phyloP scores from a whole-genome alignment of 2,113 vertebrate genomes.

The Chinchilla lanigera region DNA sequence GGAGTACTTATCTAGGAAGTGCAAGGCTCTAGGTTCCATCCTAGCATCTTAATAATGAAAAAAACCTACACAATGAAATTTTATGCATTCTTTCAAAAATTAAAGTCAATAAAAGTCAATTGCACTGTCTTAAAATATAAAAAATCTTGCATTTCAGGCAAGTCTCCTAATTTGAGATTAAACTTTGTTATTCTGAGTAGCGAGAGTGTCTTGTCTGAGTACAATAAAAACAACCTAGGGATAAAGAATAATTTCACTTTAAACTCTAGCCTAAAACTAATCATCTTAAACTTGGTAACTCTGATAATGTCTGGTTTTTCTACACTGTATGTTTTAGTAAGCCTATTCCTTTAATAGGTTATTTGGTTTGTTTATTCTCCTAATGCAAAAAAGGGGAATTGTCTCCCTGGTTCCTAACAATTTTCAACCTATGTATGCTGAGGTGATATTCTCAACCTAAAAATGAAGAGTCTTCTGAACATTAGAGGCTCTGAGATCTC shows the following conservation, averaged over 20 bases:
- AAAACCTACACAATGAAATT: slow-evolving; percentile 30
- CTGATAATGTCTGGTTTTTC: slow-evolving; percentile 19
- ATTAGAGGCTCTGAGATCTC: slow-evolving; percentile 46
- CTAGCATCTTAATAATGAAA: neutral
- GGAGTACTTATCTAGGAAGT: neutral
- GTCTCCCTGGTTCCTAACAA: neutral
- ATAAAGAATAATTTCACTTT: slow-evolving; percentile 59
- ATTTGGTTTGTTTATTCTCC: slow-evolving; percentile 17
- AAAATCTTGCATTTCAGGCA: slow-evolving; percentile 16
- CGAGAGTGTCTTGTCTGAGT: neutral
- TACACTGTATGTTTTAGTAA: neutral
- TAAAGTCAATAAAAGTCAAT: slow-evolving; percentile 9
- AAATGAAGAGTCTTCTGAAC: slow-evolving; percentile 36
- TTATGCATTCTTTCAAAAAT: slow-evolving; percentile 25
- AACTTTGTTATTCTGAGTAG: slow-evolving; percentile 18
- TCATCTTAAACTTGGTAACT: neutral
- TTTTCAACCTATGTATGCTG: slow-evolving; percentile 1
- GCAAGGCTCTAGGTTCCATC: neutral
- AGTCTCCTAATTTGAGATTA: slow-evolving; percentile 47
- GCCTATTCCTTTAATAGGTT: neutral
- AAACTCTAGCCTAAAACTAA: slow-evolving; percentile 55
- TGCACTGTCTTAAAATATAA: slow-evolving; percentile 46
- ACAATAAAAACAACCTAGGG: slow-evolving; percentile 48
- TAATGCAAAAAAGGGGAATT: neutral
- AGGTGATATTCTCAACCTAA: neutral